Evolutionary conservation across 2,113 vertebrate genomes (phyloP).

Genomic region (Mandrillus leucophaeus): DNA sequence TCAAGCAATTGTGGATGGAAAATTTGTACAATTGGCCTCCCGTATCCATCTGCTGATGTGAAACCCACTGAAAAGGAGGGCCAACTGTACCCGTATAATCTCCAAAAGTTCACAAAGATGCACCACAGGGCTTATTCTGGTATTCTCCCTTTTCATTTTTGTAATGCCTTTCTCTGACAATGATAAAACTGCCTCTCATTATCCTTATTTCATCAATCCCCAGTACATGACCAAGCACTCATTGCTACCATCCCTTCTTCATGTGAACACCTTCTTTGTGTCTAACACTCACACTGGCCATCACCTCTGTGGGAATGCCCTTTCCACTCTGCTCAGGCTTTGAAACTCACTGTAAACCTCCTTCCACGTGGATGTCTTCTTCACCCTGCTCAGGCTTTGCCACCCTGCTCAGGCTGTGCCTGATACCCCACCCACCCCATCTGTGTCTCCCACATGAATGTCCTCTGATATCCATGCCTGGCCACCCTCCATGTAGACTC

Average conservation of each 20-base stretch:
- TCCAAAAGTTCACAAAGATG: background rate
- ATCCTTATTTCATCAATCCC: background rate
- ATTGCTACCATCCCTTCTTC: too few relatives aligned
- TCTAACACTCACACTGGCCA: background rate
- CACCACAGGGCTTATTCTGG: background rate
- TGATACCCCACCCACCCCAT: rapidly evolving
- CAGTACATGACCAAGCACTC: background rate
- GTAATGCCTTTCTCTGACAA: background rate
- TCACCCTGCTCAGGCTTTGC: background rate
- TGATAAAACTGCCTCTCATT: background rate
- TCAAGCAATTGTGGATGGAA: background rate
- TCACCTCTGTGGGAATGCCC: background rate
- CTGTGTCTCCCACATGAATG: background rate
- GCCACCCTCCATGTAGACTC: background rate
- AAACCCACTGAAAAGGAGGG: background rate
- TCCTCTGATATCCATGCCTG: background rate
- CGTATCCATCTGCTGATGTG: background rate
- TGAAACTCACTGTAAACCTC: too few relatives aligned
- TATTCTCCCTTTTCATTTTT: background rate
- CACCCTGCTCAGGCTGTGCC: background rate
- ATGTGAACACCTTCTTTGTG: background rate
- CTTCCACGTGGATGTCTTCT: rapidly evolving
- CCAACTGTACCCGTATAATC: background rate
- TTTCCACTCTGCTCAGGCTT: background rate
- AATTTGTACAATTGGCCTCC: background rate